Percentiles rank a stretch among this genome's conserved stretches.
Evolutionary conservation across 1,140 invertebrate species (phyloP).

Genomic region (Drosophila triauraria): DNA sequence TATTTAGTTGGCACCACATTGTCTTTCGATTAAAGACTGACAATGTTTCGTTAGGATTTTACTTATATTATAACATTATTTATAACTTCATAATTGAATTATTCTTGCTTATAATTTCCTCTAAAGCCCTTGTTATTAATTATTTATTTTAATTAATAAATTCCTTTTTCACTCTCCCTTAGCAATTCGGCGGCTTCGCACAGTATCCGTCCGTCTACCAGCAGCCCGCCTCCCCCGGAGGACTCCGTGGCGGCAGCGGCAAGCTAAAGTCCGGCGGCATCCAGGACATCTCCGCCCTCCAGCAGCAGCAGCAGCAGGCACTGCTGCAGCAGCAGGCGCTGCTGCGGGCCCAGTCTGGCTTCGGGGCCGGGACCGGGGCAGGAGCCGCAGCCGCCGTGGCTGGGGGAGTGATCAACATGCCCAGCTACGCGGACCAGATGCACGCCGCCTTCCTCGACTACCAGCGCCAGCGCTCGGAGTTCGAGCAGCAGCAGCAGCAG

Average conservation of each 20-base stretch:
- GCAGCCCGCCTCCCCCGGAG: conserved; percentile 9
- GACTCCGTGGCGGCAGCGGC: neutral
- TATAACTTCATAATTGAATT: too few relatives aligned
- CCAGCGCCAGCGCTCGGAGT: conserved; percentile 61
- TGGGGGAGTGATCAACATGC: conserved; percentile 12
- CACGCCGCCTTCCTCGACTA: conserved; percentile 71
- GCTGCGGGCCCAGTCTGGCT: neutral
- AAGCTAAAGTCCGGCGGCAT: neutral
- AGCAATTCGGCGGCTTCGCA: conserved; percentile 21
- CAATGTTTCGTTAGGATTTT: too few relatives aligned
- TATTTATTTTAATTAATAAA: neutral
- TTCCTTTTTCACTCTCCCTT: neutral
- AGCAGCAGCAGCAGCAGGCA: conserved; percentile 29
- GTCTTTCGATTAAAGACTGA: too few relatives aligned
- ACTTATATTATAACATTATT: too few relatives aligned
- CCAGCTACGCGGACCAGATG: conserved; percentile 72
- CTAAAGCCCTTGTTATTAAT: too few relatives aligned
- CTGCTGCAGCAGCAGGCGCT: conserved; percentile 18
- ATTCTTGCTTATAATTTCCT: too few relatives aligned
- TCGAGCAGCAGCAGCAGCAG: conserved; percentile 74
- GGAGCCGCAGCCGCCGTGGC: neutral
- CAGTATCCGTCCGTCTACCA: conserved; percentile 40
- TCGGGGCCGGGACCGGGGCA: conserved; percentile 1
- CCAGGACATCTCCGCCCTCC: conserved; percentile 15
- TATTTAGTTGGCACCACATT: too few relatives aligned